These are phyloP conservation scores for Oenanthe oenanthe DNA, from an alignment of 2,113 vertebrate species.

Conservation along the genomic window DNA sequence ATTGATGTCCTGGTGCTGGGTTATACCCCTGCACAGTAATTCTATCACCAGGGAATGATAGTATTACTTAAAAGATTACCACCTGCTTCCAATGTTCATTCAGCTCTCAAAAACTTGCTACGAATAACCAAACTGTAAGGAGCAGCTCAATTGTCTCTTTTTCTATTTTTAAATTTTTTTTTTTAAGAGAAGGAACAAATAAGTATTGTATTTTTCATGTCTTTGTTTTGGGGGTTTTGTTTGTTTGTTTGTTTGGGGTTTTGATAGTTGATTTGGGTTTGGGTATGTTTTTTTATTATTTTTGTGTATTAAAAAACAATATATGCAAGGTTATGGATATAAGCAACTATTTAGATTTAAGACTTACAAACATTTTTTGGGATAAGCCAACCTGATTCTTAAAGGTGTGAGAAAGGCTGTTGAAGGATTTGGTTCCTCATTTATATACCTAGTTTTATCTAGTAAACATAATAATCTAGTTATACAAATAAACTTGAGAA, in stretches of 20 bases:
- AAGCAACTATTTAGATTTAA: background rate
- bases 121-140: background rate
- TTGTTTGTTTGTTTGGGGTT: too few relatives aligned
- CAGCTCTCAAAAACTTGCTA: background rate
- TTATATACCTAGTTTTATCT: background rate
- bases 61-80: background rate
- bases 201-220: background rate
- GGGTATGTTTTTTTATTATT: background rate
- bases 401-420: background rate
- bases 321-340: background rate
- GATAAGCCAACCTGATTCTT: background rate
- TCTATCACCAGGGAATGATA: background rate
- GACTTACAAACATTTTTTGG: background rate
- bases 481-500: background rate
- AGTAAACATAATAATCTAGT: background rate
- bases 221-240: background rate
- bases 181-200: background rate
- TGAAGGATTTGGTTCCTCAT: background rate
- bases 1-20: background rate
- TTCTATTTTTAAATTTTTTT: background rate
- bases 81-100: background rate
- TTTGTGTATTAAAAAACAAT: background rate
- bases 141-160: accelerated
- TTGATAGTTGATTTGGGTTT: background rate
- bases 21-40: background rate